These are phyloP conservation scores for Brotula barbata DNA, from an alignment of 2,797 vertebrate species.

Conservation along the genomic window DNA sequence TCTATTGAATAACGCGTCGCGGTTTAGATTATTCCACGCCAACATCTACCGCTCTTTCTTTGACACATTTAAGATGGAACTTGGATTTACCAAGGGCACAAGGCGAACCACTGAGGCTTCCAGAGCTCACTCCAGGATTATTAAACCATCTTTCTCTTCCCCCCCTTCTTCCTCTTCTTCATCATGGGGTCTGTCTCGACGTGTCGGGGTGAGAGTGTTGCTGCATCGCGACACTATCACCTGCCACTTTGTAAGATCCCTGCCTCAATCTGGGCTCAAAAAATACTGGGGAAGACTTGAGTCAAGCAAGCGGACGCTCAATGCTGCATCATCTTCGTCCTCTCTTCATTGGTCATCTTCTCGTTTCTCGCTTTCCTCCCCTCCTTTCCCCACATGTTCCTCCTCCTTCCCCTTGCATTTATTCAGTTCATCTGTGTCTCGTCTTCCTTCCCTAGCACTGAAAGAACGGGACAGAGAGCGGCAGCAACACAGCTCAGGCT, in stretches of 20 bases:
- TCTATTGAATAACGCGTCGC: not conserved
- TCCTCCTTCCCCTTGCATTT: conserved; percentile 10
- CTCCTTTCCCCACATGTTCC: conserved; percentile 40
- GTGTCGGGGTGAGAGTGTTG: conserved; percentile 55
- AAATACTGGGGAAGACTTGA: conserved; percentile 35
- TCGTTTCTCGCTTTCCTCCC: conserved; percentile 37
- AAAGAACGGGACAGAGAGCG: conserved; percentile 79
- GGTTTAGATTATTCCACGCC: conserved; percentile 9
- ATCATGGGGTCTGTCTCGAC: conserved; percentile 47
- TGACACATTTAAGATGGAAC: conserved; percentile 52
- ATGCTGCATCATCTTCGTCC: conserved; percentile 24
- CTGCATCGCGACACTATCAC: conserved; percentile 84
- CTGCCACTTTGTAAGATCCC: conserved; percentile 78
- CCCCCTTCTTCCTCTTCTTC: not conserved
- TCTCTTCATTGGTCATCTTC: conserved; percentile 43
- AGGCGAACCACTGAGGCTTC: conserved; percentile 3
- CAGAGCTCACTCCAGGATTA: conserved; percentile 7
- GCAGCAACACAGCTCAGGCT: conserved; percentile 44
- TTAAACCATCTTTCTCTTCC: conserved; percentile 16
- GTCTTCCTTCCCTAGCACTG: conserved; percentile 75
- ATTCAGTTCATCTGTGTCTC: conserved; percentile 38
- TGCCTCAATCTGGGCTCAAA: conserved; percentile 75
- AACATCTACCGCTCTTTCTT: not conserved
- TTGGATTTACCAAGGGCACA: conserved; percentile 21
- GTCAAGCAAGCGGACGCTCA: not conserved